phyloP scores from a whole-genome alignment of 2,888 invertebrate genomes.

The Dicranocentrus wangi region DNA sequence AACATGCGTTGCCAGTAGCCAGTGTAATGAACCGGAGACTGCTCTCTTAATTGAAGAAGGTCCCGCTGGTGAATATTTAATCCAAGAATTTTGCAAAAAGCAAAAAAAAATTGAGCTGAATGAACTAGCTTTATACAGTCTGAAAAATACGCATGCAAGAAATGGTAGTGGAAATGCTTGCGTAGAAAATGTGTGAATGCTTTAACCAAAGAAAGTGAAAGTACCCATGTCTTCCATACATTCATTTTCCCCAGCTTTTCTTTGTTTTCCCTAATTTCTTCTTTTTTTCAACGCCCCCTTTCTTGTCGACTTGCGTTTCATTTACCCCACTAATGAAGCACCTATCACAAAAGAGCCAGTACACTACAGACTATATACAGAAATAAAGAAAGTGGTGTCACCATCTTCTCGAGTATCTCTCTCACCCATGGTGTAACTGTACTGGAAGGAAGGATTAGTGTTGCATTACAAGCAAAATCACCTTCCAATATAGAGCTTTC shows the following conservation, averaged over 20 bases:
- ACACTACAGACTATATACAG: neutral
- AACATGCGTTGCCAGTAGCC: slow-evolving; percentile 21
- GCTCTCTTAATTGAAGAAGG: slow-evolving; percentile 48
- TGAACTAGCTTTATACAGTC: neutral
- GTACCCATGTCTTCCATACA: slow-evolving; percentile 3
- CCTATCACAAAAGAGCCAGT: slow-evolving; percentile 8
- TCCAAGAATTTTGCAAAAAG: slow-evolving; percentile 3
- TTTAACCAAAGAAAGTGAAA: no score
- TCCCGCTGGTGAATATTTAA: slow-evolving; percentile 40
- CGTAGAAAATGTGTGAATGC: no score
- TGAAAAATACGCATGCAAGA: neutral
- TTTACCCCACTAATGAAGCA: slow-evolving; percentile 29
- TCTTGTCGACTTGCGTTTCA: slow-evolving; percentile 15
- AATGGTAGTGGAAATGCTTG: no score
- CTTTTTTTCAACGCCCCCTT: neutral
- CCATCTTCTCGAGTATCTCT: no score
- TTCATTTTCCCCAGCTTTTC: no score
- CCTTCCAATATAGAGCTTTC: no score
- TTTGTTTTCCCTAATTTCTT: neutral
- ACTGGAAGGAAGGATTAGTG: no score
- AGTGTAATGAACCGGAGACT: slow-evolving; percentile 28
- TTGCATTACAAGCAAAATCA: no score
- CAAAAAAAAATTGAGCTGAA: neutral
- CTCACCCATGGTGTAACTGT: no score
- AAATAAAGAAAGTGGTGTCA: neutral